A percentile compares a stretch with the other conserved stretches of the same genome.
Conservation (phyloP, 2,113 vertebrate genomes). For the Balaenoptera acutorostrata region DNA sequence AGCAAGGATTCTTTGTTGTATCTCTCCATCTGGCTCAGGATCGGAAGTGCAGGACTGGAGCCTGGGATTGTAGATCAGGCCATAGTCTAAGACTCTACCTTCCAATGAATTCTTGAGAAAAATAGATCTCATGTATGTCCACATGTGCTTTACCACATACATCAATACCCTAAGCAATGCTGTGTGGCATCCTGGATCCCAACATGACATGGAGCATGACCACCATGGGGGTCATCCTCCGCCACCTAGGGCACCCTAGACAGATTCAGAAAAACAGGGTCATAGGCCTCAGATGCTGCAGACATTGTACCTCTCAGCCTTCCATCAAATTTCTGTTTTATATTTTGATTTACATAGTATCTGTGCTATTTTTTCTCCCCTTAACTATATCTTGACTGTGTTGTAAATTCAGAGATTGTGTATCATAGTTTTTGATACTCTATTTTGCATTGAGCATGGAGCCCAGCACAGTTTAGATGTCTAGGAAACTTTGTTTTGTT, state of each 20-base stretch:
- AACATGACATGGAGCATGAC: background rate
- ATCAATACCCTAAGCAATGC: background rate
- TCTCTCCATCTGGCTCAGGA: constrained; percentile 89
- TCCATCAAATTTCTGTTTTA: background rate
- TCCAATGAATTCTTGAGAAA: background rate
- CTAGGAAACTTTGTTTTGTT: background rate
- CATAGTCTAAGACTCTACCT: constrained; percentile 85
- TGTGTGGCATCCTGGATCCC: background rate
- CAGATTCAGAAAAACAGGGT: background rate
- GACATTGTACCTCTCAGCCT: background rate
- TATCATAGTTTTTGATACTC: background rate
- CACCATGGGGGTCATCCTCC: fast-evolving
- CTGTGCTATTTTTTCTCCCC: background rate
- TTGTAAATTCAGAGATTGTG: background rate
- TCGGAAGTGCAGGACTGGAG: constrained; percentile 88
- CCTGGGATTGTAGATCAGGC: constrained; percentile 77
- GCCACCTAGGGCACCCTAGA: background rate
- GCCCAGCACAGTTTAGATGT: background rate
- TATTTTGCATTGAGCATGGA: background rate
- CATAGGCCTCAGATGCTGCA: background rate
- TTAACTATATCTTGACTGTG: background rate
- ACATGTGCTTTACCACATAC: background rate
- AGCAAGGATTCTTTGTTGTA: constrained; percentile 92
- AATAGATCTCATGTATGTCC: background rate
- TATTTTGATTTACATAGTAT: constrained; percentile 8